phyloP scores from a whole-genome alignment of 2,113 vertebrate genomes.

The Murina feae region DNA sequence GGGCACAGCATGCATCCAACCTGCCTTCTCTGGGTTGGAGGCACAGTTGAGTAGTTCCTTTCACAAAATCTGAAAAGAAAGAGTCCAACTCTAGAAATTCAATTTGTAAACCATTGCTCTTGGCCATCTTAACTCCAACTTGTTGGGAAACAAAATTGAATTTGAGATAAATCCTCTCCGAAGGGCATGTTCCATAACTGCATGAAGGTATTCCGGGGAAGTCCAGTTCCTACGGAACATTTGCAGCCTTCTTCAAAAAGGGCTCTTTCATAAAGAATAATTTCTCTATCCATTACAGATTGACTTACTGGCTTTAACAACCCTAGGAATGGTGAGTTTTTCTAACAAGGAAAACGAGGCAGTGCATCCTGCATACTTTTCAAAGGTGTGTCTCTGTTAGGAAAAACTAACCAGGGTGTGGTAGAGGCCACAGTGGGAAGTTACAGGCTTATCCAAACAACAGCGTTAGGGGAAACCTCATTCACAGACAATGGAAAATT shows the following conservation, averaged over 20 bases:
- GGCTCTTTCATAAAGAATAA: neutral
- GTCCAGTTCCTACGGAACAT: neutral
- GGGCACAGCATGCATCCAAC: fast-evolving
- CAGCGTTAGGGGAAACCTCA: neutral
- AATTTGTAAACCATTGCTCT: neutral
- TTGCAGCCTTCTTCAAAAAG: neutral
- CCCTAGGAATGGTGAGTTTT: neutral
- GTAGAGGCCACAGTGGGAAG: neutral
- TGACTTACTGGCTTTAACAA: neutral
- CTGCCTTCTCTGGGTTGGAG: neutral
- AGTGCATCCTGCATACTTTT: constrained; percentile 35
- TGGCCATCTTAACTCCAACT: neutral
- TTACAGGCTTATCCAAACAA: constrained; percentile 5
- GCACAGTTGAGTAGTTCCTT: neutral
- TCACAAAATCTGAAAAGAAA: neutral
- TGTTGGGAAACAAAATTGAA: neutral
- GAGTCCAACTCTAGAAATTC: neutral
- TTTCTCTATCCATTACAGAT: neutral
- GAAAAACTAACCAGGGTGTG: neutral
- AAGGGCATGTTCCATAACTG: neutral
- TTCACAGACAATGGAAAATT: neutral
- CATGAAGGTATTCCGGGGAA: neutral
- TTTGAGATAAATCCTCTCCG: constrained; percentile 25
- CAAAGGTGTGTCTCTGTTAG: constrained; percentile 46
- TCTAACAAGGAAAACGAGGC: constrained; percentile 31